Percentiles rank a stretch among this genome's conserved stretches.
phyloP scores from a whole-genome alignment of 2,113 vertebrate species.

The Chlorocebus sabaeus region DNA sequence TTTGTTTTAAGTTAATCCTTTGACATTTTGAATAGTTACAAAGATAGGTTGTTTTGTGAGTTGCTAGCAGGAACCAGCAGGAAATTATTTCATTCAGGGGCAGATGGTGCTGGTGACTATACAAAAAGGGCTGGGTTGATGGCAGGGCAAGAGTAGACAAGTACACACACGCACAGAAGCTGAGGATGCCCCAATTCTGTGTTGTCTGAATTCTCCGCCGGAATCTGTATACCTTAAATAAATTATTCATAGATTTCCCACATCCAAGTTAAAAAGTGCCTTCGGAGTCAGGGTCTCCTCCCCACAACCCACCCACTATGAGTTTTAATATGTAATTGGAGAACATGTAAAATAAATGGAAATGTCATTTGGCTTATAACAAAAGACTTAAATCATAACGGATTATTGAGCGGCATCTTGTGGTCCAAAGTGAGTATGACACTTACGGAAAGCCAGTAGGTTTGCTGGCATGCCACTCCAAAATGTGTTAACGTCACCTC shows the following conservation, averaged over 20 bases:
- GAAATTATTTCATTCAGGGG: slow-evolving; percentile 46
- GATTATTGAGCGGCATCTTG: slow-evolving; percentile 86
- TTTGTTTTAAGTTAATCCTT: slow-evolving; percentile 67
- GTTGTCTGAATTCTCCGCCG: slow-evolving; percentile 32
- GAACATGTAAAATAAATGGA: slow-evolving; percentile 66
- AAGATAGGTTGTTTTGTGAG: slow-evolving; percentile 42
- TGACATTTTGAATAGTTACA: slow-evolving; percentile 71
- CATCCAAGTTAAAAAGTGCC: slow-evolving; percentile 61
- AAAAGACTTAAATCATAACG: slow-evolving; percentile 77
- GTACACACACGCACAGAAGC: neutral
- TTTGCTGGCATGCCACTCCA: neutral
- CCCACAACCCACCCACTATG: slow-evolving; percentile 11
- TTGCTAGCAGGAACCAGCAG: neutral
- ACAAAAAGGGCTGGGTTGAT: slow-evolving; percentile 26
- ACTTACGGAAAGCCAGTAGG: neutral
- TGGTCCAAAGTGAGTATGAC: slow-evolving; percentile 76
- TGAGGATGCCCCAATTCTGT: neutral
- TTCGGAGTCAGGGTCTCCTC: neutral
- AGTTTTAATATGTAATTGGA: slow-evolving; percentile 70
- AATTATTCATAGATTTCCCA: slow-evolving; percentile 60
- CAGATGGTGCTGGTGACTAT: slow-evolving; percentile 39
- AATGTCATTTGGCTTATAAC: slow-evolving; percentile 51
- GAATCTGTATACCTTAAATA: slow-evolving; percentile 47
- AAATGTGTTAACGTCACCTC: slow-evolving; percentile 58
- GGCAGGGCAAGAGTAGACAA: neutral